phyloP scores from a whole-genome alignment of 2,113 vertebrate species.

The Herpailurus yagouaroundi region DNA sequence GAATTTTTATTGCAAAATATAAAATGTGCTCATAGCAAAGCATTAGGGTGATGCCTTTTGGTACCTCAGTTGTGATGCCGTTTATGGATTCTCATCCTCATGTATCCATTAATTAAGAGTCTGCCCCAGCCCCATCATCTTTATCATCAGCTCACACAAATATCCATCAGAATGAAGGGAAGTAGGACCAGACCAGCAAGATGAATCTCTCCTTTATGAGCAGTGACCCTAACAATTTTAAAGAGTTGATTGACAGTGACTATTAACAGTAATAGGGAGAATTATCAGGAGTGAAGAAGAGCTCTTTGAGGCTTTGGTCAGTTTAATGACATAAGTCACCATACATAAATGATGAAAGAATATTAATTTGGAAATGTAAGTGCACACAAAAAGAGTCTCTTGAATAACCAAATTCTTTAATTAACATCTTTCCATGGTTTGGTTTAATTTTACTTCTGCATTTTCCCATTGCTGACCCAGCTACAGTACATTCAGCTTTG shows the following conservation, averaged over 20 bases:
- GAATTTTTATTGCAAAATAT: constrained; percentile 54
- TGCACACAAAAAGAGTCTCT: constrained; percentile 26
- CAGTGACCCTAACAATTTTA: constrained; percentile 6
- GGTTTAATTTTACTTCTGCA: constrained; percentile 36
- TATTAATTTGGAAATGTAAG: constrained; percentile 50
- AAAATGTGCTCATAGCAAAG: constrained; percentile 36
- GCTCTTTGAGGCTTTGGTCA: neutral
- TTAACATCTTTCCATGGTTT: constrained; percentile 28
- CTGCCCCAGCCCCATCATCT: neutral
- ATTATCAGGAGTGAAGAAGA: constrained; percentile 13
- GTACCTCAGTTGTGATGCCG: neutral
- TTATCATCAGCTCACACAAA: constrained; percentile 33
- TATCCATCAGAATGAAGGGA: neutral
- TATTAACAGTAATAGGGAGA: constrained; percentile 26
- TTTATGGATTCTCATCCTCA: constrained; percentile 1
- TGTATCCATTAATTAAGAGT: constrained; percentile 16
- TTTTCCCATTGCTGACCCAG: constrained; percentile 49
- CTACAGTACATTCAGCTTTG: constrained; percentile 22
- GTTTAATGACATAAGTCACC: constrained; percentile 48
- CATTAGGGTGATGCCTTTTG: neutral
- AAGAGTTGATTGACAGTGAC: constrained; percentile 17
- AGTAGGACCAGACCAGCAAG: neutral
- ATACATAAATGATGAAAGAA: constrained; percentile 41
- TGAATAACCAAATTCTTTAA: constrained; percentile 43
- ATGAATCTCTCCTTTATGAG: constrained; percentile 5